Evolutionary conservation across 1,140 invertebrate species (phyloP), one percentile per base, ranked within the genome.

Genomic region (Amphibalanus amphitrite): DNA sequence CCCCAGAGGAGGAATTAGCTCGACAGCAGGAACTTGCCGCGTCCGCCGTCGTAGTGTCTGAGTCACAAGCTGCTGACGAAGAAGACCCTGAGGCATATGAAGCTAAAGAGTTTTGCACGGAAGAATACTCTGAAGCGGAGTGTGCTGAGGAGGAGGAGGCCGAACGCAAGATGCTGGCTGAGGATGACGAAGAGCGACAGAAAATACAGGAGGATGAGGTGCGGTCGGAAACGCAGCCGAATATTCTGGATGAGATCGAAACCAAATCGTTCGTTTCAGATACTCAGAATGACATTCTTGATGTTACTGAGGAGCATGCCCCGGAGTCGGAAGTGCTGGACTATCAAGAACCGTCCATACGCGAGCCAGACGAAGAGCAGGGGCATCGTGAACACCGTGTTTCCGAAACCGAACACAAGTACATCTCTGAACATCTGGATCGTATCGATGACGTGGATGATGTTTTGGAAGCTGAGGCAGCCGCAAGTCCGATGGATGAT

Each of bases 1-100:
- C 71, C 68, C 74, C 75, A n/a, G 72, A 72, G 69, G 72, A 59
- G 17, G 47, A 59, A 20, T 17, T 59, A 1, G 47, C 47, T 59
- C 47, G 47, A 13, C 47, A 23, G 10, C 13, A 59, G 47, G 47
- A 59, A 20, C 13, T 20, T 1, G 17, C 13, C 17, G 6, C 13
- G 47, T 3, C 10, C 3, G 20, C 20, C 20, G 47, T 23, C 17
- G 47, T 23, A 3, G 10, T 23, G 47, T 23, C 47, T 1, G 47
- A 59, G 47, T 13, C 47, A 20, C 13, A 59, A 23, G 10, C 47
- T 13, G 47, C 23, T 13, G 47, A 59, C 3, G 47, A 59, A 23
- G 47, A 59, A 3, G 47, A 59, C 6, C 13, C 20, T 23, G 47
- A 59, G 17, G 13, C 20, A 20, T 59, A 59, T 23, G 47, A 59